Percentiles rank a stretch among this genome's conserved stretches.
phyloP scores from a whole-genome alignment of 2,888 invertebrate species.

The Graphium colonna region DNA sequence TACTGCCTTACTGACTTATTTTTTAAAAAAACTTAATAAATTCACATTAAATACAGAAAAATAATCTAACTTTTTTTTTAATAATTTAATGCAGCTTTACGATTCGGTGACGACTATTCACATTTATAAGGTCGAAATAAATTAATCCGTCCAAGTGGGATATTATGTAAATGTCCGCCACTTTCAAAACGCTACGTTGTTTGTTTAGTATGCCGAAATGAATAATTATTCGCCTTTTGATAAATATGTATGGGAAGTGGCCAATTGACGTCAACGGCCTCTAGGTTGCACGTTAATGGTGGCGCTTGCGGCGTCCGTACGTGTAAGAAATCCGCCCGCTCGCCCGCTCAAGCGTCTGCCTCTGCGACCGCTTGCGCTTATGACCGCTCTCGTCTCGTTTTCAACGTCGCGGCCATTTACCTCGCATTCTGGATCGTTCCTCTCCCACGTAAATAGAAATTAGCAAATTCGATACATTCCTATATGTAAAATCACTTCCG shows the following conservation, averaged over 20 bases:
- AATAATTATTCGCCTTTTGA: constrained; percentile 36
- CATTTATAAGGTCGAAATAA: constrained; percentile 8
- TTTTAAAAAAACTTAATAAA: no score
- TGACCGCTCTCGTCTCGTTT: not conserved
- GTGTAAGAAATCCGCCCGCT: not conserved
- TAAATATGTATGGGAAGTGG: constrained; percentile 37
- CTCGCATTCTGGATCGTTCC: constrained; percentile 35
- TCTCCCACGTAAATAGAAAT: constrained; percentile 31
- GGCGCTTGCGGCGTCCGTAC: constrained; percentile 2
- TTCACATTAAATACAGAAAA: no score
- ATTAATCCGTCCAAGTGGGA: constrained; percentile 5
- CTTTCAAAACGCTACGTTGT: constrained; percentile 26
- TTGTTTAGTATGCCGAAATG: constrained; percentile 33
- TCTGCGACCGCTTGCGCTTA: constrained; percentile 1
- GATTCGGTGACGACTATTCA: not conserved
- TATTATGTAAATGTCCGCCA: constrained; percentile 31
- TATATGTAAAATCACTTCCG: constrained; percentile 30
- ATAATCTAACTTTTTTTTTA: no score
- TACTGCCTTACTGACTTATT: no score
- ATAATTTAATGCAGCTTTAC: not conserved
- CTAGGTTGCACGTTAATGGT: constrained; percentile 19
- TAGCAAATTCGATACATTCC: constrained; percentile 28
- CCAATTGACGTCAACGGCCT: constrained; percentile 41
- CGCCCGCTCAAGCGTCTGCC: constrained; percentile 1
- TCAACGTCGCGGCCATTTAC: constrained; percentile 31